Conservation (phyloP, 1,140 invertebrate genomes). For the Chelonus insularis region DNA sequence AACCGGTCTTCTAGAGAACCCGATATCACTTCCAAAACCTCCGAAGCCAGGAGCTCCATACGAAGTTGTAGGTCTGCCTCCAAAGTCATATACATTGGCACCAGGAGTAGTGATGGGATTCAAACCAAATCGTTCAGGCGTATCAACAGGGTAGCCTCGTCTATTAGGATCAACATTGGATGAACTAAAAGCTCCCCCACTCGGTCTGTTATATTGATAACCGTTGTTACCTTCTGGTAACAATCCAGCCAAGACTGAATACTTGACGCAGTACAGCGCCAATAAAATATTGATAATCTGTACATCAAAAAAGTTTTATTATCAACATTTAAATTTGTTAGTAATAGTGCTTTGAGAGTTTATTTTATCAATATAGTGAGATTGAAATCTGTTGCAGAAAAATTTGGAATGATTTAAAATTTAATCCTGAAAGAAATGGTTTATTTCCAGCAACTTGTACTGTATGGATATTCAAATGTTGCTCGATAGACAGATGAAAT, state of each 20-base stretch:
- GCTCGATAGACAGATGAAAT: background rate
- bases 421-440: no score
- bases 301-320: no score
- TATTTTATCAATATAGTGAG: no score
- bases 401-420: no score
- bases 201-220: constrained; percentile 51
- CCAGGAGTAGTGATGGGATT: background rate
- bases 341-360: no score
- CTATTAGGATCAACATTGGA: background rate
- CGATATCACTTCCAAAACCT: constrained; percentile 10
- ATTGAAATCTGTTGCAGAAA: no score
- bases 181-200: constrained; percentile 2
- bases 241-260: constrained; percentile 43
- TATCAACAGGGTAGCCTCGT: constrained; percentile 10
- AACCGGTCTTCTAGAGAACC: constrained; percentile 29
- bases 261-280: constrained; percentile 40
- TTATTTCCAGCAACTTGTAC: no score
- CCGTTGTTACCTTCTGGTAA: constrained; percentile 41
- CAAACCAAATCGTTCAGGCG: constrained; percentile 24
- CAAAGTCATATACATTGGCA: constrained; percentile 28
- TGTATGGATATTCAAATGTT: no score
- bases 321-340: no score
- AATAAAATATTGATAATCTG: constrained; percentile 44
- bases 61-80: constrained; percentile 34
- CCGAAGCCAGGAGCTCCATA: constrained; percentile 42